Evolutionary conservation across 2,888 invertebrate genomes (phyloP).

Genomic region (Luperina nickerlii): DNA sequence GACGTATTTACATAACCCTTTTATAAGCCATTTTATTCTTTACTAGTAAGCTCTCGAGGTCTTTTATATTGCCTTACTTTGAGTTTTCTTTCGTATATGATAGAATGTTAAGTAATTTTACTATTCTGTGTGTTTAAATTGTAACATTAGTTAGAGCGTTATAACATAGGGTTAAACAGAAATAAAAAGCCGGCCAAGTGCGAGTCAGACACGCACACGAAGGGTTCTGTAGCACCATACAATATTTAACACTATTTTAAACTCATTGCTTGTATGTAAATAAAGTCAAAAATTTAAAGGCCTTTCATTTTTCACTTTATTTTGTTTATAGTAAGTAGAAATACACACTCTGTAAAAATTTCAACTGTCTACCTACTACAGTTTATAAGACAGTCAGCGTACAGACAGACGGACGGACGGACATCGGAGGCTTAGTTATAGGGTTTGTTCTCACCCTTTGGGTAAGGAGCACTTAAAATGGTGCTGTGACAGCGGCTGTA

Average conservation of each 20-base stretch:
- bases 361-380: neutral
- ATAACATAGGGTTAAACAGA: neutral
- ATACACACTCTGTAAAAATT: neutral
- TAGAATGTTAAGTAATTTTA: neutral
- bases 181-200: neutral
- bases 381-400: neutral
- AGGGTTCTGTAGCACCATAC: neutral
- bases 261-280: no score
- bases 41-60: constrained; percentile 16
- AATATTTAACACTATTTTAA: neutral
- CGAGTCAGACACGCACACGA: neutral
- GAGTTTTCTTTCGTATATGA: neutral
- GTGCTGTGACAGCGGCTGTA: neutral
- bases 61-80: neutral
- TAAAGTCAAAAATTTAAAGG: no score
- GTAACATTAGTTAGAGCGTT: neutral
- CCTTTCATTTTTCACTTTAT: neutral
- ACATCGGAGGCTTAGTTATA: neutral
- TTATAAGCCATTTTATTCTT: constrained; percentile 44
- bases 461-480: neutral
- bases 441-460: neutral
- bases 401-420: neutral
- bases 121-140: neutral
- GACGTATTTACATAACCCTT: constrained; percentile 55
- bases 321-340: neutral